phyloP scores from a whole-genome alignment of 2,113 vertebrate genomes.

The Gila orcuttii region DNA sequence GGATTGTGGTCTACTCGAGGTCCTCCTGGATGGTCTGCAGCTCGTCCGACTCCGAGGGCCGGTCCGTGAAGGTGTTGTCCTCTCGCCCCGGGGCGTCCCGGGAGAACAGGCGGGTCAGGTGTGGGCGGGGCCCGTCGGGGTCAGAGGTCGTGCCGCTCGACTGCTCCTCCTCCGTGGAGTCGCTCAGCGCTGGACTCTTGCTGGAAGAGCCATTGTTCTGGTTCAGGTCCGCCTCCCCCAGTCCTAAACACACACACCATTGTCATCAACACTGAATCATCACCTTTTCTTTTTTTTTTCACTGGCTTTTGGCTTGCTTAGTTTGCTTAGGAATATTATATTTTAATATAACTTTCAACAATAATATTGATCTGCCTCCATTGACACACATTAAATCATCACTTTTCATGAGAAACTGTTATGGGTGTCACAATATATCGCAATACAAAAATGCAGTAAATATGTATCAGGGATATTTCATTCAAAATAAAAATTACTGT shows the following conservation, averaged over 20 bases:
- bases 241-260: conserved; percentile 87
- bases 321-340: too few species aligned
- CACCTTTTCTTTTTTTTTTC: too few species aligned
- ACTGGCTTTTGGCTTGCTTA: too few species aligned
- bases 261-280: not conserved
- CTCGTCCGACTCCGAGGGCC: conserved; percentile 97
- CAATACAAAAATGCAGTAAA: too few species aligned
- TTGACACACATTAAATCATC: too few species aligned
- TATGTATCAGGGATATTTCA: too few species aligned
- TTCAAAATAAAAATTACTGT: too few species aligned
- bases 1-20: conserved; percentile 67
- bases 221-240: conserved; percentile 89
- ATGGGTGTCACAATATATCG: too few species aligned
- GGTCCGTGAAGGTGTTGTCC: conserved; percentile 99
- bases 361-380: too few species aligned
- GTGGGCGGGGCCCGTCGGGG: conserved; percentile 86
- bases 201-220: conserved; percentile 93
- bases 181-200: conserved; percentile 90
- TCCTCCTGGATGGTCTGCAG: conserved; percentile 97
- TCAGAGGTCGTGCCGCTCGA: conserved; percentile 85
- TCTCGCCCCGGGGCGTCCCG: conserved; percentile 98
- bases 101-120: conserved; percentile 99
- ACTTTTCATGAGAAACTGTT: too few species aligned
- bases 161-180: conserved; percentile 83
- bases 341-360: too few species aligned